phyloP scores from a whole-genome alignment of 2,888 invertebrate species.

The Spilosoma lubricipeda region DNA sequence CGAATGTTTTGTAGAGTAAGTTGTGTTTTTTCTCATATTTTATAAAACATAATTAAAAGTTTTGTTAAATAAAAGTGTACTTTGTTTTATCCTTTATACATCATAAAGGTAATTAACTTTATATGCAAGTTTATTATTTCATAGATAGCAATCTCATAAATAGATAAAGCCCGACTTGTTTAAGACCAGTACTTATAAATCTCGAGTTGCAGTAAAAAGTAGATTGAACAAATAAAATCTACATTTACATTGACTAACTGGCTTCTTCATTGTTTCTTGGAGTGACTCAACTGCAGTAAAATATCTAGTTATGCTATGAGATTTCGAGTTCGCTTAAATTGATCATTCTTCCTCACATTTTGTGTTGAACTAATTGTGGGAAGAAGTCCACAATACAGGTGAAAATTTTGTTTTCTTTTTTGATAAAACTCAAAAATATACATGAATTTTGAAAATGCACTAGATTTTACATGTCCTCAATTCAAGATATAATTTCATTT shows the following conservation, averaged over 20 bases:
- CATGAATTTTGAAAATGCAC: no score
- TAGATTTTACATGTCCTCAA: no score
- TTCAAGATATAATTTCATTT: no score
- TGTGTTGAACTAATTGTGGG: background rate
- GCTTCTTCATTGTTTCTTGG: conserved; percentile 21
- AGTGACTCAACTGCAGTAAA: conserved; percentile 22
- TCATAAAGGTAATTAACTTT: conserved; percentile 4
- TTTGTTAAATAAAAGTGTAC: background rate
- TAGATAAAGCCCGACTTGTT: conserved; percentile 11
- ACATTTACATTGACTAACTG: conserved; percentile 24
- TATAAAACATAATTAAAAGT: background rate
- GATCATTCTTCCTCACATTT: background rate
- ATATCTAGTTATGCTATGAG: conserved; percentile 11
- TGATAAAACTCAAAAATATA: no score
- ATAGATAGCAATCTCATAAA: conserved; percentile 19
- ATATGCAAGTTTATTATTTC: conserved; percentile 2
- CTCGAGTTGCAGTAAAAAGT: conserved; percentile 17
- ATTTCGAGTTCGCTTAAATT: background rate
- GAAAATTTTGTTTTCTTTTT: background rate
- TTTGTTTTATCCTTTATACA: conserved; percentile 1
- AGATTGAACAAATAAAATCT: conserved; percentile 25
- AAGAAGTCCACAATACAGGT: background rate
- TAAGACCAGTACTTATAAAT: conserved; percentile 13
- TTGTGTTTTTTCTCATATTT: background rate
- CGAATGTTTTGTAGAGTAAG: background rate